A percentile compares a stretch with the other conserved stretches of the same genome.
Evolutionary conservation across 2,113 vertebrate species (phyloP).

Genomic region (Vulpes vulpes): DNA sequence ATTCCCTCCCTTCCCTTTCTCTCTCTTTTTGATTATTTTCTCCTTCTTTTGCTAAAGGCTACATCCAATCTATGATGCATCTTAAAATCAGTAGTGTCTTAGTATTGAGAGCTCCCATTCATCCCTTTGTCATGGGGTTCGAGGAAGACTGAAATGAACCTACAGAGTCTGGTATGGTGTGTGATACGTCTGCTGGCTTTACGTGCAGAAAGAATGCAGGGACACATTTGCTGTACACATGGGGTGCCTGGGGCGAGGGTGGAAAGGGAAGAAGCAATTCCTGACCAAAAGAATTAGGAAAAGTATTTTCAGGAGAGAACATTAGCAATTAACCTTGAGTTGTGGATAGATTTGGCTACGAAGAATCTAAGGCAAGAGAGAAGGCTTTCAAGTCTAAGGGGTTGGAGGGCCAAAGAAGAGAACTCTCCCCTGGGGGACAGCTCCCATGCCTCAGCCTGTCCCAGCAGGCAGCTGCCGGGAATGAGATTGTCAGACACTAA

Average conservation of each 20-base stretch:
- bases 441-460: neutral
- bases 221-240: fast-evolving
- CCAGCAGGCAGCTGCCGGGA: neutral
- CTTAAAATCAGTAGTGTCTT: slow-evolving; percentile 28
- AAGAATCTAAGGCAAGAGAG: neutral
- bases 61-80: neutral
- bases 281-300: neutral
- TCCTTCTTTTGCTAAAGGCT: neutral
- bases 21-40: neutral
- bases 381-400: slow-evolving; percentile 38
- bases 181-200: neutral
- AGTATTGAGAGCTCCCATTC: neutral
- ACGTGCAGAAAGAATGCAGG: neutral
- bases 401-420: neutral
- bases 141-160: neutral
- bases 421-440: neutral
- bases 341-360: neutral
- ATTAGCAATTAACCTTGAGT: neutral
- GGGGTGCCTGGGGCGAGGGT: neutral
- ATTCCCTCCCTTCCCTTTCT: neutral
- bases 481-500: slow-evolving; percentile 59
- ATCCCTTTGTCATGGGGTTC: neutral
- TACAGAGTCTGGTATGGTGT: neutral
- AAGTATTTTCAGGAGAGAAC: slow-evolving; percentile 8
- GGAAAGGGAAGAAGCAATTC: neutral